A percentile compares a stretch with the other conserved stretches of the same genome.
phyloP scores from a whole-genome alignment of 2,797 vertebrate species.

The Crypturellus tataupa region DNA sequence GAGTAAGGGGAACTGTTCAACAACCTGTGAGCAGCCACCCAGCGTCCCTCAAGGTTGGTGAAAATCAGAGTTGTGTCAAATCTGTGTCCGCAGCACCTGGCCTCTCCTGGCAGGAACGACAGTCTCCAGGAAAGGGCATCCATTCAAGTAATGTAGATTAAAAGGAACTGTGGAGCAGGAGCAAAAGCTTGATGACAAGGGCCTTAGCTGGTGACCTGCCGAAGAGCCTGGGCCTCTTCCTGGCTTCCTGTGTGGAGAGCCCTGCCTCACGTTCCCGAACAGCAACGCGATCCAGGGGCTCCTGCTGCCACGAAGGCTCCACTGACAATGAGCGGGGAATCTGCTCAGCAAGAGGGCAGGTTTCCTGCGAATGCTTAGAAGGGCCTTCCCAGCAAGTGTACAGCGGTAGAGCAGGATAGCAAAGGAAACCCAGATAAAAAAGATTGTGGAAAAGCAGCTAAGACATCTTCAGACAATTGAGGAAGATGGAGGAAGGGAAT shows the following conservation, averaged over 20 bases:
- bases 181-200: not conserved
- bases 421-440: not conserved
- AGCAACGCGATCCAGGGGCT: not conserved
- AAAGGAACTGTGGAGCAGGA: not conserved
- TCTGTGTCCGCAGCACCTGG: not conserved
- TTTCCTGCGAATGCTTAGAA: not conserved
- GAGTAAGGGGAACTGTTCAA: not conserved
- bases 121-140: not conserved
- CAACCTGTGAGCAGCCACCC: not conserved
- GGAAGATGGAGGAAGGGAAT: not conserved
- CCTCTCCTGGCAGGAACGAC: not conserved
- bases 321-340: not conserved
- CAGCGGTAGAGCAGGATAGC: not conserved
- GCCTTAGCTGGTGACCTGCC: not conserved
- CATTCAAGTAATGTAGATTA: constrained; percentile 21
- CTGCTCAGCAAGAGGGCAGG: not conserved
- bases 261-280: not conserved
- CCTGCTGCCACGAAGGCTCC: not conserved
- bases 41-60: not conserved
- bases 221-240: not conserved
- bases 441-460: not conserved
- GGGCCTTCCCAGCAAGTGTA: not conserved
- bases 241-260: not conserved
- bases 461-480: not conserved
- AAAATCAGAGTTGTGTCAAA: not conserved